These are phyloP conservation scores for Cinclus mexicanus DNA, from an alignment of 2,113 vertebrate species.

Conservation along the genomic window DNA sequence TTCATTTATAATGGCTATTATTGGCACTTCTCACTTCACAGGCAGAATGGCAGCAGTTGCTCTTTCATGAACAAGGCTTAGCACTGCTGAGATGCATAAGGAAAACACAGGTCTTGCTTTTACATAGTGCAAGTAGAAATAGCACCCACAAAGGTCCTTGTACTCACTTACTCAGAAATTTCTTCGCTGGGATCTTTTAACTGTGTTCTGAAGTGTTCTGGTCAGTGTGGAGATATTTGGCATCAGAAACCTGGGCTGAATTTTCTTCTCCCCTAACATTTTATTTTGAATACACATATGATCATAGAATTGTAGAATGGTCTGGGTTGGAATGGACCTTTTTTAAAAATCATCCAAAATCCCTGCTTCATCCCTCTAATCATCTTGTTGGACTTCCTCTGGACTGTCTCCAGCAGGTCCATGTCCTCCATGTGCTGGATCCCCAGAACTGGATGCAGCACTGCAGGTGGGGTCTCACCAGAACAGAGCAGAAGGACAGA, in stretches of 20 bases:
- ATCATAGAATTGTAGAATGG: background rate
- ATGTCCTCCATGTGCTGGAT: background rate
- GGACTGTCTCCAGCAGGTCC: accelerated
- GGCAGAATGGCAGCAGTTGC: background rate
- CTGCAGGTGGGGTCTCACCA: background rate
- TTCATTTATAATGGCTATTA: background rate
- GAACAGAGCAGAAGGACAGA: background rate
- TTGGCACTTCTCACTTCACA: background rate
- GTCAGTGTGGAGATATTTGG: background rate
- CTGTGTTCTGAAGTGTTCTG: background rate
- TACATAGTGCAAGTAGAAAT: background rate
- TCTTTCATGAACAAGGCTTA: background rate
- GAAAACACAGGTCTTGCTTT: background rate
- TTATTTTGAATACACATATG: background rate
- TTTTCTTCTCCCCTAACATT: background rate
- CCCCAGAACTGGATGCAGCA: background rate
- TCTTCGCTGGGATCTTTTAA: background rate
- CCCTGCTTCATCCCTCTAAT: background rate
- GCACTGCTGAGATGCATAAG: background rate
- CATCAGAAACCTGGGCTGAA: background rate
- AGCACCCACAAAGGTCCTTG: background rate
- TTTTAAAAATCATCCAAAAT: background rate
- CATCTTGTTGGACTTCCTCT: background rate
- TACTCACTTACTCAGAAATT: background rate
- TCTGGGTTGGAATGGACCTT: background rate